Evolutionary conservation across 1,140 invertebrate genomes (phyloP), one percentile per base, ranked within the genome.

Genomic region (Drosophila rufa): DNA sequence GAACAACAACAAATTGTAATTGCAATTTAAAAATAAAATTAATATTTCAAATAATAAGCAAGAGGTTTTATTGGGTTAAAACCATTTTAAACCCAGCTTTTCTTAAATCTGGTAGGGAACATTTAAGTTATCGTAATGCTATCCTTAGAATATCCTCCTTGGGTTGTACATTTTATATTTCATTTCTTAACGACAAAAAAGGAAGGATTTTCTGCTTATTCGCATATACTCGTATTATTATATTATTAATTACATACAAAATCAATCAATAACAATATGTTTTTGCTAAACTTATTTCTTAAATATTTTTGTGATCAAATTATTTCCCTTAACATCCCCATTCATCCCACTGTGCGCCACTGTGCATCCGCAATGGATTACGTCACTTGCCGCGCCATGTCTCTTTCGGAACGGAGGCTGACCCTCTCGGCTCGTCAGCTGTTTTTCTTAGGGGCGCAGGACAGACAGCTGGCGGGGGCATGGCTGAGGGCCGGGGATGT

Each of bases 21-120:
- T 79, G 82, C 82, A 86, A 86, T 86, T 86, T 86, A 79, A 87
- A 86, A 87, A 87, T 87, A 87, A 87, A 87, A 82, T 86, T 80
- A 87, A 87, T 80, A 87, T 87, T 82, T 87, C 79, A 85, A 81
- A 76, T 85, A 85, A 85, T 61, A 58, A 40, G 9, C 22, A 11
- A 30, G 14, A 7, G 43, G 43, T 43, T 40, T 56, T 33, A 25
- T 67, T 66, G 36, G 50, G 33, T 36, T 3, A 3, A 9, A 0
- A 11, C 0, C 3, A 11, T 36, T 36, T 36, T 36, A 36, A 36
- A 36, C 22, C 1, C 22, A 22, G 22, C 2, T 22, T 22, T 22
- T 22, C 22, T 2, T 22, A 22, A 22, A 22, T 22, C 22, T 22
- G 22, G 9, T 27, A 27, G 30, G 30, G 8, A 33, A 33, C 8